A percentile compares a stretch with the other conserved stretches of the same genome.
These are phyloP conservation scores for Erpornis zantholeuca DNA, from an alignment of 2,113 vertebrate species.

Conservation along the genomic window DNA sequence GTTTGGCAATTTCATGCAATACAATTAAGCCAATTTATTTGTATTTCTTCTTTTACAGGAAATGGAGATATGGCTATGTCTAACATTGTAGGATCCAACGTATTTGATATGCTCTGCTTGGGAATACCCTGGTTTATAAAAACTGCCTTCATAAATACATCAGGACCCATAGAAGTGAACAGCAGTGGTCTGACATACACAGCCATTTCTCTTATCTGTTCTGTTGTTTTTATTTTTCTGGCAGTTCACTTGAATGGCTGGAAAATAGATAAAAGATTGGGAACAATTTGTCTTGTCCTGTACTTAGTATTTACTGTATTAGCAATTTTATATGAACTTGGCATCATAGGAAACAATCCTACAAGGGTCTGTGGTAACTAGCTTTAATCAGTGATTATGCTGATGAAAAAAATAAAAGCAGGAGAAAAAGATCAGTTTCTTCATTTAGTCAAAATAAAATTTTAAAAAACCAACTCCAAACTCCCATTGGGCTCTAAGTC, in stretches of 20 bases:
- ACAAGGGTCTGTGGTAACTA: constrained; percentile 80
- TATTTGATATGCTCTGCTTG: constrained; percentile 95
- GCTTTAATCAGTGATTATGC: constrained; percentile 41
- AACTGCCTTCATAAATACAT: constrained; percentile 85
- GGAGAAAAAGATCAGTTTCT: constrained; percentile 52
- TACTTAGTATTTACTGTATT: constrained; percentile 86
- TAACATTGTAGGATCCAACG: constrained; percentile 96
- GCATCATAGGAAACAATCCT: constrained; percentile 91
- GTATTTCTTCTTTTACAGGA: constrained; percentile 76
- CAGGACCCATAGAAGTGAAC: constrained; percentile 85
- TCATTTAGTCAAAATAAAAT: constrained; percentile 67
- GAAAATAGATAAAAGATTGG: constrained; percentile 92
- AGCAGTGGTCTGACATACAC: constrained; percentile 88
- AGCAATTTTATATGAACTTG: constrained; percentile 92
- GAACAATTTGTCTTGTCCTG: constrained; percentile 79
- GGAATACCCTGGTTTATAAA: constrained; percentile 96
- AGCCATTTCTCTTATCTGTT: constrained; percentile 85
- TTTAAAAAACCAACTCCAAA: constrained; percentile 29
- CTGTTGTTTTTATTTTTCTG: constrained; percentile 87
- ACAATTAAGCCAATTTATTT: not conserved
- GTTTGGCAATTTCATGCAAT: not conserved
- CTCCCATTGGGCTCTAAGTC: constrained; percentile 61
- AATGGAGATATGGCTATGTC: constrained; percentile 98
- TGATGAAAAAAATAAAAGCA: constrained; percentile 41
- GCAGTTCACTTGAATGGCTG: constrained; percentile 89